Percentiles rank a stretch among this genome's conserved stretches.
Conservation (phyloP, 2,888 invertebrate species). For the Altica lythri region DNA sequence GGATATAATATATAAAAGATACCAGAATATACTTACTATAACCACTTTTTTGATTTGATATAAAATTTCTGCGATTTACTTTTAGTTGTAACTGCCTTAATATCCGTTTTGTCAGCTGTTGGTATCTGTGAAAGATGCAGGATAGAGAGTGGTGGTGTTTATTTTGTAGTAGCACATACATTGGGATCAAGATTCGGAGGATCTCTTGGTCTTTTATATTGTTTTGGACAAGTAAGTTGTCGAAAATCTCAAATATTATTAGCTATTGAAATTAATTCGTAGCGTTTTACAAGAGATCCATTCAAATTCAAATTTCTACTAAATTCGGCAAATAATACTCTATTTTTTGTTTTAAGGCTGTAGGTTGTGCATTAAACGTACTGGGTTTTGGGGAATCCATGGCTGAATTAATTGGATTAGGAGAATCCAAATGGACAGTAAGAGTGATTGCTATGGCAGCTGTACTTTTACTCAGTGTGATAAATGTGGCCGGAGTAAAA, state of each 20-base stretch:
- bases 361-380: slow-evolving; percentile 94
- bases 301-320: too few relatives aligned
- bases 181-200: slow-evolving; percentile 93
- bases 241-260: not conserved
- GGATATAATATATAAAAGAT: too few relatives aligned
- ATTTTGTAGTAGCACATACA: slow-evolving; percentile 92
- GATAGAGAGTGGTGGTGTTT: slow-evolving; percentile 96
- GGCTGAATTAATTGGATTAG: slow-evolving; percentile 77
- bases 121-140: slow-evolving; percentile 95
- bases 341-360: slow-evolving; percentile 75
- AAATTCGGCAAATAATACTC: too few relatives aligned
- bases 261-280: too few relatives aligned
- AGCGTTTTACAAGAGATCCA: too few relatives aligned
- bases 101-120: slow-evolving; percentile 92
- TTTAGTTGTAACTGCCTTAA: slow-evolving; percentile 84
- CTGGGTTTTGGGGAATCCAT: slow-evolving; percentile 97
- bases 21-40: too few relatives aligned
- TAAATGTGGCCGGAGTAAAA: slow-evolving; percentile 95
- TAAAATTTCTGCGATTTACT: too few relatives aligned
- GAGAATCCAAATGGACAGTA: slow-evolving; percentile 78
- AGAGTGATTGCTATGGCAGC: slow-evolving; percentile 87
- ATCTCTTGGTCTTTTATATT: slow-evolving; percentile 89
- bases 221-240: slow-evolving; percentile 85
- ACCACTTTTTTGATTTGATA: too few relatives aligned
- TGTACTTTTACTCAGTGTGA: slow-evolving; percentile 82